phyloP scores from a whole-genome alignment of 2,113 vertebrate species.

The Gallinago undulata region DNA sequence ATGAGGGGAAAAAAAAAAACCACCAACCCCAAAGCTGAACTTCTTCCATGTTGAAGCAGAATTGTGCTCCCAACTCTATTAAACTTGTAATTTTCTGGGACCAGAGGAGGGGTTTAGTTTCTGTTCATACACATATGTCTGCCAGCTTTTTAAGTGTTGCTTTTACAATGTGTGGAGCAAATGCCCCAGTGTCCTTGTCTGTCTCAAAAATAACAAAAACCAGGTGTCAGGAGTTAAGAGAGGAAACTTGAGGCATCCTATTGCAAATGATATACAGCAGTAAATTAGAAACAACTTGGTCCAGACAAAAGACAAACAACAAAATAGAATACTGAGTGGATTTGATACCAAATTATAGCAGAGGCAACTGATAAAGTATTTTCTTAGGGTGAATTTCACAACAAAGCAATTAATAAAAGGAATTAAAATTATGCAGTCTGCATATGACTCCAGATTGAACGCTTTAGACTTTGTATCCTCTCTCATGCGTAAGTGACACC shows the following conservation, averaged over 20 bases:
- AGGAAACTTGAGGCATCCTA: slow-evolving; percentile 60
- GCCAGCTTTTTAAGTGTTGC: slow-evolving; percentile 38
- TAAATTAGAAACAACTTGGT: slow-evolving; percentile 75
- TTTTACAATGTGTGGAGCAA: slow-evolving; percentile 67
- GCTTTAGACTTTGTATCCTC: not conserved
- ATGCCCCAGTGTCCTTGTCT: slow-evolving; percentile 36
- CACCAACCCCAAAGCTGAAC: accelerated
- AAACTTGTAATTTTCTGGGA: not conserved
- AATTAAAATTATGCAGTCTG: slow-evolving; percentile 50
- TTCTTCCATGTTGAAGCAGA: not conserved
- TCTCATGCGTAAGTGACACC: not conserved
- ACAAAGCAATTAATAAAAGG: slow-evolving; percentile 65
- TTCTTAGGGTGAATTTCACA: slow-evolving; percentile 56
- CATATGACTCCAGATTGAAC: not conserved
- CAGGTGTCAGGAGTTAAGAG: slow-evolving; percentile 70
- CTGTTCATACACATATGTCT: not conserved
- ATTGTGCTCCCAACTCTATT: not conserved
- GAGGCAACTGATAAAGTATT: slow-evolving; percentile 55
- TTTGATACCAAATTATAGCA: slow-evolving; percentile 37
- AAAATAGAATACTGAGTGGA: not conserved
- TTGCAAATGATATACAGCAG: slow-evolving; percentile 68
- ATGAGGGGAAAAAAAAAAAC: not conserved
- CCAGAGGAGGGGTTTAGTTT: not conserved
- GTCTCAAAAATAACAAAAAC: slow-evolving; percentile 64
- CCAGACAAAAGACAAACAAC: slow-evolving; percentile 42